Evolutionary conservation across 2,113 vertebrate species (phyloP), one percentile per base, ranked within the genome.

Genomic region (Pelobates fuscus): DNA sequence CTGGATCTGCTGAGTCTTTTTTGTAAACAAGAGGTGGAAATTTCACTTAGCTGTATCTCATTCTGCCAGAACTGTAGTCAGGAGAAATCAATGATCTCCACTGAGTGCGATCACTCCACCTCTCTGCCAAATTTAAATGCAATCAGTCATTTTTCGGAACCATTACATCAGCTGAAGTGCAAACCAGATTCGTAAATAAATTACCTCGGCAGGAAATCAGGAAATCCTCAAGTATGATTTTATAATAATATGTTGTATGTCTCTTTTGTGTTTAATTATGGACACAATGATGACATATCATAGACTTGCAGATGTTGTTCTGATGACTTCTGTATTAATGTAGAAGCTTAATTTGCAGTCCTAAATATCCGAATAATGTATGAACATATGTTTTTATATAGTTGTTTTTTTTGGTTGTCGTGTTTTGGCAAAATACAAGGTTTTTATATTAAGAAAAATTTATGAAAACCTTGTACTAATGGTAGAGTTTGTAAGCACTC

Each of bases 201-300:
- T 91, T 85, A 90, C 86, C 89, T 91, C 84, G 91, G 86, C 89
- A 87, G 86, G n/a, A n/a, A n/a, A n/a, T n/a, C n/a, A n/a, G n/a
- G 88, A 88, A 88, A 86, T 86, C 84, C 87, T 78, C 88, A 91
- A 81, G 86, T 86, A 87, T 79, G 81, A 81, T 85, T 80, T 84
- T 87, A 82, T 82, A 89, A 88, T 89, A 85, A 80, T 86, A 90
- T n/a, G n/a, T n/a, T n/a, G n/a, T n/a, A n/a, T n/a, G n/a, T n/a
- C n/a, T n/a, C n/a, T n/a, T n/a, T n/a, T n/a, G n/a, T n/a, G n/a
- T n/a, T n/a, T n/a, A n/a, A n/a, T n/a, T n/a, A n/a, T n/a, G n/a
- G n/a, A n/a, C n/a, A n/a, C n/a, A n/a, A n/a, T n/a, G n/a, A n/a
- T n/a, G n/a, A n/a, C n/a, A n/a, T n/a, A n/a, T n/a, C n/a, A n/a